Percentiles rank a stretch among this genome's conserved stretches.
Evolutionary conservation across 2,113 vertebrate genomes (phyloP).

Genomic region (Psilopsiagon aymara): DNA sequence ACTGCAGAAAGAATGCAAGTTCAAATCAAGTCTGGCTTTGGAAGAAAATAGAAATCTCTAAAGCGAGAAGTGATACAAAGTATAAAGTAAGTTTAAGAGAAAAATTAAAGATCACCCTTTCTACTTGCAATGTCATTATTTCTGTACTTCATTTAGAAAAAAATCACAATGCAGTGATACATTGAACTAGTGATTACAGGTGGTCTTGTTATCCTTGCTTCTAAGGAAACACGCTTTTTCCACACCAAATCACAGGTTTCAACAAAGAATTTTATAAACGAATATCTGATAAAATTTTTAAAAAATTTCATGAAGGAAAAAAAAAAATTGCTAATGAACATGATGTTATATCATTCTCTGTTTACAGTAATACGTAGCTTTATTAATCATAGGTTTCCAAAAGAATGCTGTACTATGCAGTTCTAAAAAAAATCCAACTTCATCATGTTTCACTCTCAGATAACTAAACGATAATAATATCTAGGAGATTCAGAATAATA

Average conservation of each 20-base stretch:
- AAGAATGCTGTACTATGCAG: neutral
- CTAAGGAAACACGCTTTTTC: neutral
- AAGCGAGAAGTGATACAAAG: neutral
- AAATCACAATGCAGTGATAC: neutral
- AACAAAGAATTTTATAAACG: neutral
- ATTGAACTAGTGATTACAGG: neutral
- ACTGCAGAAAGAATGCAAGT: neutral
- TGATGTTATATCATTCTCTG: neutral
- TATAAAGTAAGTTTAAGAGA: neutral
- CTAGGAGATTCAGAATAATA: neutral
- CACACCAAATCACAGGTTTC: neutral
- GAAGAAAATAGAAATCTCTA: neutral
- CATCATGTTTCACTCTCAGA: neutral
- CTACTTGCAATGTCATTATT: neutral
- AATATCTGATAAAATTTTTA: neutral
- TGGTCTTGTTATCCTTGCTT: neutral
- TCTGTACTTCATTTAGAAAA: neutral
- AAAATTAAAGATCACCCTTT: neutral
- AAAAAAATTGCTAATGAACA: neutral
- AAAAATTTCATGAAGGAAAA: fast-evolving
- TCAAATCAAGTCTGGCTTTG: neutral
- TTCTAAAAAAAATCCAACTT: neutral
- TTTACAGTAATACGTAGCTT: neutral
- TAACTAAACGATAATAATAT: neutral
- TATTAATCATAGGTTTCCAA: neutral